Conservation (phyloP, 1,140 invertebrate species). For the Bursaphelenchus mucronatus region DNA sequence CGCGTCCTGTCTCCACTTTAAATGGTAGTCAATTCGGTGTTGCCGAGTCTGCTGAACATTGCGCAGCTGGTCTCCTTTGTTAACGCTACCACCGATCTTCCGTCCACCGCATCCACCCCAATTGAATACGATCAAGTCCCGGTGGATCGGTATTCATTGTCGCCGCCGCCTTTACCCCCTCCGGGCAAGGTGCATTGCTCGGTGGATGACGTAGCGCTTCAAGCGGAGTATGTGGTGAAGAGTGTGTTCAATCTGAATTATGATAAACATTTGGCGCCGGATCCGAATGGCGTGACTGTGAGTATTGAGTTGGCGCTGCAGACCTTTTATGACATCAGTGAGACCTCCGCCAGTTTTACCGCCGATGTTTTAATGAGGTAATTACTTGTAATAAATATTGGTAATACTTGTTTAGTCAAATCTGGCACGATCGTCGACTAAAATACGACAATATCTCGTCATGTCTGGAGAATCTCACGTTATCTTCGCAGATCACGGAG, state of each 20-base stretch:
- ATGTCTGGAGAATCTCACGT: conserved; percentile 46
- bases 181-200: conserved; percentile 3
- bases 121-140: neutral
- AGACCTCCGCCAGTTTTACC: conserved; percentile 36
- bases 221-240: conserved; percentile 9
- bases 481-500: conserved; percentile 43
- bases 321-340: conserved; percentile 29
- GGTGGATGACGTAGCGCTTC: conserved; percentile 16
- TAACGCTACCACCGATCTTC: conserved; percentile 4
- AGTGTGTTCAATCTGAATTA: conserved; percentile 23
- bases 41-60: conserved; percentile 39
- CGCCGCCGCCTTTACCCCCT: neutral
- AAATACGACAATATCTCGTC: conserved; percentile 24
- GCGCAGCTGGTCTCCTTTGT: conserved; percentile 40
- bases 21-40: conserved; percentile 38
- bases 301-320: conserved; percentile 41
- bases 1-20: too few relatives aligned
- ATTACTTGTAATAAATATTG: neutral
- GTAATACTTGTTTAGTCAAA: conserved; percentile 33
- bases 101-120: neutral
- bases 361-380: conserved; percentile 48
- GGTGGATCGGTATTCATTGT: neutral
- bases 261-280: conserved; percentile 32
- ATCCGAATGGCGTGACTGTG: conserved; percentile 40
- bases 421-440: conserved; percentile 43